These are phyloP conservation scores for Agonopterix heracliana DNA, from an alignment of 2,888 invertebrate species.

Conservation along the genomic window DNA sequence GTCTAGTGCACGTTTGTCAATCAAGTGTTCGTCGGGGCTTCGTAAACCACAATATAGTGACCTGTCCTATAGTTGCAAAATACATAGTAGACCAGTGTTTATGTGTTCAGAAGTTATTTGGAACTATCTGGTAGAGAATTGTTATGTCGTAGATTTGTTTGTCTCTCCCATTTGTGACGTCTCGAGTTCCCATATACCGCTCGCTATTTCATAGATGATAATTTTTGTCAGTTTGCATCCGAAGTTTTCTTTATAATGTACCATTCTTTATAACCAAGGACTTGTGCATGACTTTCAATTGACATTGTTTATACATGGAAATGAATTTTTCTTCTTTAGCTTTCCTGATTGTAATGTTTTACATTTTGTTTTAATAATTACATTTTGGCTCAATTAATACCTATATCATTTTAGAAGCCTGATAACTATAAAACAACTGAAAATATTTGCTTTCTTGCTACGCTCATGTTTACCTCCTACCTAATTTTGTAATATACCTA, in stretches of 20 bases:
- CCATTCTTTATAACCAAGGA: slow-evolving; percentile 22
- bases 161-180: slow-evolving; percentile 43
- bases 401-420: slow-evolving; percentile 56
- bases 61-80: slow-evolving; percentile 77
- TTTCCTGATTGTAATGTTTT: slow-evolving; percentile 23
- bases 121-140: slow-evolving; percentile 46
- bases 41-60: slow-evolving; percentile 64
- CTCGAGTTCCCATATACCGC: slow-evolving; percentile 31
- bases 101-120: slow-evolving; percentile 43
- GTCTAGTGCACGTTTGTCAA: slow-evolving; percentile 44
- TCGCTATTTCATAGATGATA: slow-evolving; percentile 28
- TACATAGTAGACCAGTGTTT: slow-evolving; percentile 51
- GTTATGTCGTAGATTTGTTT: slow-evolving; percentile 47
- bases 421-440: slow-evolving; percentile 29
- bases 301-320: slow-evolving; percentile 3
- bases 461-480: slow-evolving; percentile 48
- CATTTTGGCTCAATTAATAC: slow-evolving; percentile 66
- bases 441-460: slow-evolving; percentile 47
- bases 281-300: slow-evolving; percentile 26
- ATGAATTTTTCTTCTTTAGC: slow-evolving; percentile 19
- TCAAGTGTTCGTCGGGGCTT: slow-evolving; percentile 57
- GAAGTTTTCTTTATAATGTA: slow-evolving; percentile 17
- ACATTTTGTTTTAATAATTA: slow-evolving; percentile 50
- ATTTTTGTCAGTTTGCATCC: slow-evolving; percentile 24
- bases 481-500: slow-evolving; percentile 31